phyloP scores from a whole-genome alignment of 1,140 invertebrate species.

The Zaprionus davidi region DNA sequence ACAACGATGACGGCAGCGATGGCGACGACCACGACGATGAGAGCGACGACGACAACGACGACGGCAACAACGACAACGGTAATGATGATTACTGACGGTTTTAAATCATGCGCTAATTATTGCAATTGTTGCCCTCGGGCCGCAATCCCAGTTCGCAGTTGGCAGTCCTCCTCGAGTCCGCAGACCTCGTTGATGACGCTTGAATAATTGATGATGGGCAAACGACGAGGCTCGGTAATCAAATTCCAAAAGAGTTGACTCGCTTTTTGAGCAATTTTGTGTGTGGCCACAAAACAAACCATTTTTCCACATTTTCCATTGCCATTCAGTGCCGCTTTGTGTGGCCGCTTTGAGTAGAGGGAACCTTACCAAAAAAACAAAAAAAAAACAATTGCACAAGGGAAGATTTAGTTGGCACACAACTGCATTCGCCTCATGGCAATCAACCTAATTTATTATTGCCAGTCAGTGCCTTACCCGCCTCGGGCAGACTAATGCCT shows the following conservation, averaged over 20 bases:
- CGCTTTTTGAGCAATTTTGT: slow-evolving; percentile 47
- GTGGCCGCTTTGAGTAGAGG: not conserved
- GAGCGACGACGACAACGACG: slow-evolving; percentile 9
- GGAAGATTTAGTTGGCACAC: slow-evolving; percentile 5
- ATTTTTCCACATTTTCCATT: slow-evolving; percentile 40
- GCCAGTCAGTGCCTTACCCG: not conserved
- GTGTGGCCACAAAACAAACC: slow-evolving; percentile 51
- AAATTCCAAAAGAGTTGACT: slow-evolving; percentile 73
- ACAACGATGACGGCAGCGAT: slow-evolving; percentile 25
- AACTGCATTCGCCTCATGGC: slow-evolving; percentile 51
- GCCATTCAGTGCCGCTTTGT: slow-evolving; percentile 30
- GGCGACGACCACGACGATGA: slow-evolving; percentile 33
- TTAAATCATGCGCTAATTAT: slow-evolving; percentile 83
- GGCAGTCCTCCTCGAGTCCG: slow-evolving; percentile 15
- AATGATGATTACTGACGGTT: slow-evolving; percentile 82
- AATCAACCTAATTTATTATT: slow-evolving; percentile 80
- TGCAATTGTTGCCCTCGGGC: slow-evolving; percentile 70
- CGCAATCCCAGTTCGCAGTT: slow-evolving; percentile 8
- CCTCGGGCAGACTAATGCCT: not conserved
- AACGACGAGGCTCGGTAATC: slow-evolving; percentile 57
- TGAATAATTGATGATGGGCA: slow-evolving; percentile 74
- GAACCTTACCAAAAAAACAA: not conserved
- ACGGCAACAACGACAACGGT: slow-evolving; percentile 61
- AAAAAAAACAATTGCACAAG: not conserved
- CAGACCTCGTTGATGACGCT: slow-evolving; percentile 50